Conservation (phyloP, 2,797 vertebrate genomes). For the Discoglossus pictus region DNA sequence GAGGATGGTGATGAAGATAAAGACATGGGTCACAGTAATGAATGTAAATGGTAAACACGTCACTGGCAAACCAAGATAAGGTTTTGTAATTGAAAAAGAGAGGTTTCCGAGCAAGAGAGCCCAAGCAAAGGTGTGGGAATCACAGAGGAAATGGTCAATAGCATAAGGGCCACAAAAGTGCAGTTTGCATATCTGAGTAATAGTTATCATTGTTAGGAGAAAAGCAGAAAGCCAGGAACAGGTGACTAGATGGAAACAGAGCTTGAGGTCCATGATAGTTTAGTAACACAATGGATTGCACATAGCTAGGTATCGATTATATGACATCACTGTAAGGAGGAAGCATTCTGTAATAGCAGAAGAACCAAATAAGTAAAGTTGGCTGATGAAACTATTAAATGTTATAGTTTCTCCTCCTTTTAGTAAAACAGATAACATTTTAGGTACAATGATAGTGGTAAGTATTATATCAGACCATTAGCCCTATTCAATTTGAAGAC, state of each 20-base stretch:
- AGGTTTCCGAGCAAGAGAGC: conserved; percentile 31
- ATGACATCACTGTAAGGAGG: conserved; percentile 49
- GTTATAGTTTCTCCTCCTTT: conserved; percentile 14
- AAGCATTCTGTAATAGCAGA: conserved; percentile 35
- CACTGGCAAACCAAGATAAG: not conserved
- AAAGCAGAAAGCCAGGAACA: conserved; percentile 26
- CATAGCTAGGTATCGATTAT: conserved; percentile 38
- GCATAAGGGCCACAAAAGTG: conserved; percentile 42
- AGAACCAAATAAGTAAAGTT: conserved; percentile 25
- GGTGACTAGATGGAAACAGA: conserved; percentile 2
- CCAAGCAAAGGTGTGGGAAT: conserved; percentile 39
- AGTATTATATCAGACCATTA: conserved; percentile 2
- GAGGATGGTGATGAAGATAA: conserved; percentile 15
- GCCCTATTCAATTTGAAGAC: too few species aligned
- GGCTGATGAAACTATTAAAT: conserved; percentile 6
- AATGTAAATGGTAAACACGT: too few species aligned
- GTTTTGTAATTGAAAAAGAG: not conserved
- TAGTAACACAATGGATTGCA: conserved; percentile 41
- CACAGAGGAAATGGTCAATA: conserved; percentile 50
- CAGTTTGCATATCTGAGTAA: conserved; percentile 15
- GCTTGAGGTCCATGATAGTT: conserved; percentile 19
- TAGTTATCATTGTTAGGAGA: conserved; percentile 21
- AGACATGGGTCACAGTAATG: not conserved
- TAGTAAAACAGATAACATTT: conserved; percentile 16
- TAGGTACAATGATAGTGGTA: not conserved